A percentile compares a stretch with the other conserved stretches of the same genome.
Conservation (phyloP, 2,888 invertebrate genomes). For the Elgonia sp. region DNA sequence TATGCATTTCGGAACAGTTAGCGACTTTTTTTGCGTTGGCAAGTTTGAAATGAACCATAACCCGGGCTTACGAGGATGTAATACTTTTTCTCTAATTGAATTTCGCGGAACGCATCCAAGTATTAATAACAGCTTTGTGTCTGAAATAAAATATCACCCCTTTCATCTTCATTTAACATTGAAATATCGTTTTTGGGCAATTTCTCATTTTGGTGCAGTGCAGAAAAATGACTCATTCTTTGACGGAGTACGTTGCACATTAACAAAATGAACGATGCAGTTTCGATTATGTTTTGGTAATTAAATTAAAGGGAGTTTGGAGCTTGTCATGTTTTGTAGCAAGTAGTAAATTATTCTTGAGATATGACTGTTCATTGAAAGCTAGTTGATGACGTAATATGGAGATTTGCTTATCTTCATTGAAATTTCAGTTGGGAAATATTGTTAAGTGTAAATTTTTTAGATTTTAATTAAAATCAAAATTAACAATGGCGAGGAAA, state of each 20-base stretch:
- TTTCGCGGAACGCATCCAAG: conserved; percentile 64
- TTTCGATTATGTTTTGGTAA: conserved; percentile 44
- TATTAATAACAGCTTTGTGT: conserved; percentile 73
- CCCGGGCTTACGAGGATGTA: conserved; percentile 63
- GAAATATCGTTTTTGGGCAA: conserved; percentile 62
- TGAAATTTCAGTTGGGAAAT: too few species aligned
- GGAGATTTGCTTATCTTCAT: too few species aligned
- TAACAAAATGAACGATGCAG: conserved; percentile 51
- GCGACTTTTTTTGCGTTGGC: conserved; percentile 72
- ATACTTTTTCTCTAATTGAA: conserved; percentile 72
- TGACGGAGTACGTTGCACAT: conserved; percentile 21
- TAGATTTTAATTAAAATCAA: too few species aligned
- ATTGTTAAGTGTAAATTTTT: too few species aligned
- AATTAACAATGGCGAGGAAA: too few species aligned
- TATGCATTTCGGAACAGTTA: conserved; percentile 77
- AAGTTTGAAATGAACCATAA: conserved; percentile 79
- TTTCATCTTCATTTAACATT: conserved; percentile 72
- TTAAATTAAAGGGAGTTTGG: conserved; percentile 23
- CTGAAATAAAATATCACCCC: conserved; percentile 61
- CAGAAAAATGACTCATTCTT: conserved; percentile 58
- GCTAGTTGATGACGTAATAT: too few species aligned
- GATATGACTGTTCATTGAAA: too few species aligned
- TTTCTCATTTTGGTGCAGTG: conserved; percentile 59
- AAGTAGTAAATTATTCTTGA: too few species aligned
- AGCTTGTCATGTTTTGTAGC: too few species aligned